Evolutionary conservation across 1,140 invertebrate species (phyloP), one percentile per base, ranked within the genome.

Genomic region (Scaptomyza pallida): DNA sequence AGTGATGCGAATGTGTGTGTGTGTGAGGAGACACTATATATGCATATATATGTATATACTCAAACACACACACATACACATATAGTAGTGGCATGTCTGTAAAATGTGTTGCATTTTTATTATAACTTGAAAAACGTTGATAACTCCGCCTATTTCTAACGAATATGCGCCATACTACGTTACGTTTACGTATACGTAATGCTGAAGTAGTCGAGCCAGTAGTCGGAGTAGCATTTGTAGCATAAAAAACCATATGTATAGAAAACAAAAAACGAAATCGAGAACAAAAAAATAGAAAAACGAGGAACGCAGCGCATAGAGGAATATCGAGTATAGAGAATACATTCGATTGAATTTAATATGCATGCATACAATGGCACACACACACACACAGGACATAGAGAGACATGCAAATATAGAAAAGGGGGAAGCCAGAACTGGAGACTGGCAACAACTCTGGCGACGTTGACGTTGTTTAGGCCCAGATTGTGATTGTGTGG

Each of bases 311-410:
- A 62, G 60, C 41, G 59, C 21, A 19, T 40, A 57, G 56, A 54
- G 61, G 47, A 62, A 56, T 59, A 82, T 68, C 78, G 79, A 76
- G 82, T 67, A 75, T 75, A 82, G 78, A 88, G 85, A 86, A 89
- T 89, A 83, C 82, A 89, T 89, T 89, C 86, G 86, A 89, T 89
- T 89, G 81, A 89, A 89, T 89, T 89, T 89, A 89, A 89, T 89
- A 89, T 89, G 86, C 86, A 89, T 86, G 82, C 82, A 86, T 86
- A 86, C 82, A 86, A 86, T 88, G 82, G 77, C 70, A 85, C 26
- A 71, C 40, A 79, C 48, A 33, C 44, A 47, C 56, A 64, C 43
- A 72, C 54, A 48, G 9, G 16, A 44, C 17, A 33, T 33, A 33
- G 37, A 33, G 37, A 33, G 37, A 47, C 13, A 70, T 43, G 52